These are phyloP conservation scores for Rhodinocichla rosea DNA, from an alignment of 2,113 vertebrate genomes.

Conservation along the genomic window DNA sequence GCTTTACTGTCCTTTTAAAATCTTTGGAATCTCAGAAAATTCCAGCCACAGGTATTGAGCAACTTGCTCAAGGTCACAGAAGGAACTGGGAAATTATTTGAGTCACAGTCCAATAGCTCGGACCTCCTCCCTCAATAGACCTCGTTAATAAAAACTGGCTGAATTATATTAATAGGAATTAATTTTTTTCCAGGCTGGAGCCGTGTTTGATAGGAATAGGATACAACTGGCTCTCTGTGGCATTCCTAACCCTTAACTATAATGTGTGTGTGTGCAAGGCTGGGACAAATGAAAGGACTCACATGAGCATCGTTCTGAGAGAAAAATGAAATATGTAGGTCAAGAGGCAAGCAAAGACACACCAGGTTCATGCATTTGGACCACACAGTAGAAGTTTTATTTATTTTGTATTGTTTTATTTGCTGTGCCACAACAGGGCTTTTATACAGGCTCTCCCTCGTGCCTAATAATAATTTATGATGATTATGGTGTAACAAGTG, in stretches of 20 bases:
- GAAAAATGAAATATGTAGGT: not conserved
- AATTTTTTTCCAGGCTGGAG: not conserved
- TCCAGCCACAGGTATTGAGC: not conserved
- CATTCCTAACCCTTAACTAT: not conserved
- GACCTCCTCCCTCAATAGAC: constrained; percentile 6
- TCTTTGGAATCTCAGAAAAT: not conserved
- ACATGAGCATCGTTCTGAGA: not conserved
- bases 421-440: not conserved
- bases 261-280: not conserved
- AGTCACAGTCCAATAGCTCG: constrained; percentile 41
- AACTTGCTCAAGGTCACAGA: constrained; percentile 31
- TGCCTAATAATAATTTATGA: not conserved
- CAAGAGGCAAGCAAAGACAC: not conserved
- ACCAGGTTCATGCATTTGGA: not conserved
- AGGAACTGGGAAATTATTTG: constrained; percentile 38
- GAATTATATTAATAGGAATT: constrained; percentile 45
- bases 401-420: not conserved
- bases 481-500: not conserved
- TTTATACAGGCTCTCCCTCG: not conserved
- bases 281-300: not conserved
- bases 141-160: constrained; percentile 44
- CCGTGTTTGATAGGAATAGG: not conserved
- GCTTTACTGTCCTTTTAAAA: not conserved
- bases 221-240: not conserved
- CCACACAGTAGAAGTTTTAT: not conserved